Conservation (phyloP, 2,113 vertebrate genomes). For the Willisornis vidua region DNA sequence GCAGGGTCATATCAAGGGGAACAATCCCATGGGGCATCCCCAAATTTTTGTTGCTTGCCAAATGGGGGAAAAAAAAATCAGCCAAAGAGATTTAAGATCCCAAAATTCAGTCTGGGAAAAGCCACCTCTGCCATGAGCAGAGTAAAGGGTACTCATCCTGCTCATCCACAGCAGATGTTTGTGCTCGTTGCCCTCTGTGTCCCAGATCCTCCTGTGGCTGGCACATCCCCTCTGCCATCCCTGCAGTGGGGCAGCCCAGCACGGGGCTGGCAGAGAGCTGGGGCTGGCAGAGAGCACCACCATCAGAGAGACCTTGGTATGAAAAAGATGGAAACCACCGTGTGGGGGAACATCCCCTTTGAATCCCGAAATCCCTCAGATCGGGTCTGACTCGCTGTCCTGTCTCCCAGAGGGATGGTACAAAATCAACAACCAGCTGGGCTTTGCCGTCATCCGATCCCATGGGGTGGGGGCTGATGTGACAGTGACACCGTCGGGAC, state of each 20-base stretch:
- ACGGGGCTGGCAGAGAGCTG: neutral
- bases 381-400: neutral
- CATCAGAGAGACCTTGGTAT: neutral
- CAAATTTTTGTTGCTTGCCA: neutral
- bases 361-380: neutral
- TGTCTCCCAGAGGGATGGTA: accelerated
- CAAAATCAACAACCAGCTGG: neutral
- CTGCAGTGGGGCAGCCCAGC: neutral
- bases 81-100: neutral
- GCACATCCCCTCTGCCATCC: neutral
- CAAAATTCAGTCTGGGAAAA: neutral
- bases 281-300: neutral
- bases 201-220: neutral
- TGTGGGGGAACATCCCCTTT: neutral
- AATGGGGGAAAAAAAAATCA: accelerated
- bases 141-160: neutral
- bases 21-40: accelerated
- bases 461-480: neutral
- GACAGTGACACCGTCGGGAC: neutral
- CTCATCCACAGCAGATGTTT: neutral
- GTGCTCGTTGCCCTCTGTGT: neutral
- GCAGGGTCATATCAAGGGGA: neutral
- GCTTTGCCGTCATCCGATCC: neutral
- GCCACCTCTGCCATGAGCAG: neutral
- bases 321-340: neutral